Percentiles rank a stretch among this genome's conserved stretches.
Evolutionary conservation across 2,113 vertebrate genomes (phyloP).

Genomic region (Erpornis zantholeuca): DNA sequence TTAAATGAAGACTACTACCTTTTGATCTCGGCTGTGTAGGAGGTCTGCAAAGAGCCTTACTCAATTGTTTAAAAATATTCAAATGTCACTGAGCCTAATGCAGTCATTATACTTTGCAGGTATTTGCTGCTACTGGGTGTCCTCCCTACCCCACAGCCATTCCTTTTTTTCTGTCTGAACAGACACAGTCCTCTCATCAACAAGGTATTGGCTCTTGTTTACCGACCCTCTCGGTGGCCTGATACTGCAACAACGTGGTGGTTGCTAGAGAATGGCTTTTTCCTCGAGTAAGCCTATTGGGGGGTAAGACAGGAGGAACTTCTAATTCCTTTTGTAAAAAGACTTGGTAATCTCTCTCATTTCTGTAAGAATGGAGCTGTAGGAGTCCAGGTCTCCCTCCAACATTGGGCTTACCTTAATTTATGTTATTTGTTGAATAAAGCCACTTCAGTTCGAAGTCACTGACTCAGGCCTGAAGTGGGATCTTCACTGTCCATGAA

Average conservation of each 20-base stretch:
- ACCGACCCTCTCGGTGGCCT: background rate
- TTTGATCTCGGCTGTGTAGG: background rate
- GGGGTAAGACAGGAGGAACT: accelerated
- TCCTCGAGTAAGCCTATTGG: background rate
- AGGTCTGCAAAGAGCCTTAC: background rate
- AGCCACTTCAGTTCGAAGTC: background rate
- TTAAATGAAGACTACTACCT: background rate
- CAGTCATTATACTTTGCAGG: background rate
- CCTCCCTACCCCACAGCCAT: background rate
- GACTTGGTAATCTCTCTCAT: background rate
- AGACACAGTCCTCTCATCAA: background rate
- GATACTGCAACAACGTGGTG: background rate
- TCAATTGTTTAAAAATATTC: background rate
- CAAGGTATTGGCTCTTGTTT: background rate
- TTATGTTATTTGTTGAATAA: too few relatives aligned
- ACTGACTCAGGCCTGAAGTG: background rate
- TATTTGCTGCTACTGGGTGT: background rate
- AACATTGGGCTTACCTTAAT: background rate
- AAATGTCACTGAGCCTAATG: background rate
- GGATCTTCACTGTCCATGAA: background rate
- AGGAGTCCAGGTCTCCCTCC: background rate
- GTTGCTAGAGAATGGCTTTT: background rate
- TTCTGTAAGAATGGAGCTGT: background rate
- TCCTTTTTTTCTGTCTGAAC: background rate
- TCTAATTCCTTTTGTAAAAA: background rate